These are phyloP conservation scores for Lophura swinhoii DNA, from an alignment of 2,797 vertebrate species.

Conservation along the genomic window DNA sequence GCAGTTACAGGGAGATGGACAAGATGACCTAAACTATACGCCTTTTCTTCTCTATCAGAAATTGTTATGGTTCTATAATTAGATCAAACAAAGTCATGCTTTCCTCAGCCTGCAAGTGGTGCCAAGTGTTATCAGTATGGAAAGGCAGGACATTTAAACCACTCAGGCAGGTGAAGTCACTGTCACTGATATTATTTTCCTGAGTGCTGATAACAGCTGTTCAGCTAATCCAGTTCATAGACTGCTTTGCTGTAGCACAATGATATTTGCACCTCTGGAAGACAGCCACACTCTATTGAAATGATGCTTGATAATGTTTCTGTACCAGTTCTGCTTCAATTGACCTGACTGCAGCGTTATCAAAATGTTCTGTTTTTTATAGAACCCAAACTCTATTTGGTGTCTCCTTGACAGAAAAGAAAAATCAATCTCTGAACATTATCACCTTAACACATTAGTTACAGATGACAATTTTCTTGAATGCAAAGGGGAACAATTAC, in stretches of 20 bases:
- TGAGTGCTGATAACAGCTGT: slow-evolving; percentile 48
- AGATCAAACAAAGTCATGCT: slow-evolving; percentile 11
- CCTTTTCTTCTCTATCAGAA: slow-evolving; percentile 24
- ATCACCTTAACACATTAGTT: slow-evolving; percentile 11
- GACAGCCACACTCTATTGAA: slow-evolving; percentile 34
- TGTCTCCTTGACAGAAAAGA: slow-evolving; percentile 32
- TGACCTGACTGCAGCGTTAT: slow-evolving; percentile 54
- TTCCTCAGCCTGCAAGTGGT: slow-evolving; percentile 8
- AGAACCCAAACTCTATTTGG: slow-evolving; percentile 7
- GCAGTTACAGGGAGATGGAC: slow-evolving; percentile 4
- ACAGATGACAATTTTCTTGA: neutral
- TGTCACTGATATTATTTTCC: slow-evolving; percentile 50
- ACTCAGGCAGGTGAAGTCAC: slow-evolving; percentile 53
- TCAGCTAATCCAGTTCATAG: slow-evolving; percentile 39
- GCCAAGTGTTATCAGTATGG: slow-evolving; percentile 34
- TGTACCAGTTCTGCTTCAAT: slow-evolving; percentile 45
- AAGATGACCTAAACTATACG: slow-evolving; percentile 15
- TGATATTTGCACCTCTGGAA: slow-evolving; percentile 56
- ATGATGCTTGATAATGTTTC: slow-evolving; percentile 41
- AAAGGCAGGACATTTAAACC: slow-evolving; percentile 49
- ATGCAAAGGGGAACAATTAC: neutral
- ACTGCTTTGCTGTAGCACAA: neutral
- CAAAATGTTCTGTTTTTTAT: slow-evolving; percentile 48
- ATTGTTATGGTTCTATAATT: slow-evolving; percentile 23
- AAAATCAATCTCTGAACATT: slow-evolving; percentile 15